Conservation (phyloP, 2,888 invertebrate species). For the Andrena fulva region DNA sequence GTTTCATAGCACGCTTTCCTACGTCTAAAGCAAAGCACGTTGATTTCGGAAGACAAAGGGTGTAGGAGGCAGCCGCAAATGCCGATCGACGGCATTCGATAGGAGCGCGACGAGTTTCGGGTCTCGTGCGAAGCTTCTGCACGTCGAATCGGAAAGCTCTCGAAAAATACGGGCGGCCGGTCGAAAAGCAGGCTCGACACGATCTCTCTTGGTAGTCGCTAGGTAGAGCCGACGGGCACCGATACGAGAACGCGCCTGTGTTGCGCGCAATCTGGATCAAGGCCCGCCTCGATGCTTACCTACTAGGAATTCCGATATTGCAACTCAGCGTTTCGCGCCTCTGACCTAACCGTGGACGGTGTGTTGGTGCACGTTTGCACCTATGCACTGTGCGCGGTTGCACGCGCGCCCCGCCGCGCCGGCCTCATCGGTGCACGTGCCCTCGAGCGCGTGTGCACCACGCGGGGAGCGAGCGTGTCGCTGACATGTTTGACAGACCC, state of each 20-base stretch:
- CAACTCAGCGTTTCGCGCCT: constrained; percentile 76
- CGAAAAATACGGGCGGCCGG: constrained; percentile 31
- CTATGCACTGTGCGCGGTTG: constrained; percentile 1
- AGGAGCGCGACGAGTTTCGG: not conserved
- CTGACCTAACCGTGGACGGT: not conserved
- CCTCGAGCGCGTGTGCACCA: constrained; percentile 36
- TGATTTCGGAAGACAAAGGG: no score
- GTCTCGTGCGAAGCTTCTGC: not conserved
- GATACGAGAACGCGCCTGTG: constrained; percentile 38
- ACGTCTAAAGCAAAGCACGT: no score
- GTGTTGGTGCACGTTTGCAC: not conserved
- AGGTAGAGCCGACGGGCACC: not conserved
- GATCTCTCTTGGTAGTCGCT: constrained; percentile 5
- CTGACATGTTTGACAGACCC: constrained; percentile 40
- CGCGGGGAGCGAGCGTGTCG: constrained; percentile 8
- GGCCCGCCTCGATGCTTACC: constrained; percentile 77
- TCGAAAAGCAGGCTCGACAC: constrained; percentile 44
- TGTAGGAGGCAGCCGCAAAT: no score
- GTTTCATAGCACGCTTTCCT: no score
- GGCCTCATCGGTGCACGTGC: constrained; percentile 40
- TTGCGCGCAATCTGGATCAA: constrained; percentile 77
- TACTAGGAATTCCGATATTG: constrained; percentile 78
- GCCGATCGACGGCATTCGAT: no score
- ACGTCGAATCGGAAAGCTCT: constrained; percentile 35
- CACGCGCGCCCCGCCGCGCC: constrained; percentile 14